Base-by-base conservation (phyloP, 2,113 vertebrate genomes). In the Notarius quadriscutis region DNA sequence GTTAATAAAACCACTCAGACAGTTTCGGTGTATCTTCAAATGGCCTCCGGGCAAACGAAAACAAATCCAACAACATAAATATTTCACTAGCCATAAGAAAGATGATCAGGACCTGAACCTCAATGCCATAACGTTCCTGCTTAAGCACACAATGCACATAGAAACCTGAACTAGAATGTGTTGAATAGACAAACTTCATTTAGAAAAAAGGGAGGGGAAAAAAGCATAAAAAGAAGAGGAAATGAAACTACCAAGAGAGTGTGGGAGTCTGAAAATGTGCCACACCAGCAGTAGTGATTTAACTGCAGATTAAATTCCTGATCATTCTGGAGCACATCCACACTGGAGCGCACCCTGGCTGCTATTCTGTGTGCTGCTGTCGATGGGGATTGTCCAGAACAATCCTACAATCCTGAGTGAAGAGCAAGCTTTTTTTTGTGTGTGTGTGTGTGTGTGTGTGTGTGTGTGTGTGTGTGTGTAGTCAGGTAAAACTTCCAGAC, bases 51-150 rank as follows among this genome's bases (percentile, higher is more conserved):
- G 90, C 89, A 91, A 92, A 89, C 0, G 20, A 84, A 84, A 95
- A 95, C 87, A 12, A 90, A 95, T 93, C 92, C 93, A 93, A 84
- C 84, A 79, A 34, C 91, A 93, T 95, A 88, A 94, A 95, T 95
- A 95, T 94, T 95, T 95, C 85, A 95, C 90, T 86, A 91, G 92
- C 91, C 90, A 92, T 89, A 88, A 91, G 92, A 94, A 94, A 93
- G 91, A 91, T 65, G 65, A 83, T 71, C 53, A 84, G 81, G 81
- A 57, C 62, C n/a, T 14, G 72, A 48, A 72, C n/a, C 27, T 27
- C 50, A 58, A 30, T 57, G 60, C 7, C 69, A 50, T 85, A 60
- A 60, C 27, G 50, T 17, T 11, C 25, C 25, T 62, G 72, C 7
- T 50, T 11, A 85, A 20, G 4, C 69, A 69, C 50, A 87, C 65